A percentile compares a stretch with the other conserved stretches of the same genome.
phyloP scores from a whole-genome alignment of 2,113 vertebrate genomes.

The Podilymbus podiceps region DNA sequence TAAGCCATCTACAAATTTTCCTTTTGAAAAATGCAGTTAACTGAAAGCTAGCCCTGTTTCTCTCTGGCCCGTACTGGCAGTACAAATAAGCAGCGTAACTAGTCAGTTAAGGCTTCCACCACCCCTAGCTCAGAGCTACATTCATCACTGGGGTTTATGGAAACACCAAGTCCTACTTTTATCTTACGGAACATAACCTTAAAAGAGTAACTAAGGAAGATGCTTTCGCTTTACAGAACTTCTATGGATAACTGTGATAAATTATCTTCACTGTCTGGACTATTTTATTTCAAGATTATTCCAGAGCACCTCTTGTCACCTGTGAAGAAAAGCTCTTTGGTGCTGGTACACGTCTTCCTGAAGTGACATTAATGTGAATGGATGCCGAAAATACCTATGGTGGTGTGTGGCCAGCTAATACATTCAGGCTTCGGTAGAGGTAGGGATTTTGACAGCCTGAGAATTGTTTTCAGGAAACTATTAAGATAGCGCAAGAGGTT shows the following conservation, averaged over 20 bases:
- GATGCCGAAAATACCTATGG: neutral
- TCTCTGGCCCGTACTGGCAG: neutral
- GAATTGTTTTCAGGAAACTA: neutral
- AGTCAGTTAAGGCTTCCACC: neutral
- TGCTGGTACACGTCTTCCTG: neutral
- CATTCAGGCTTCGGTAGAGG: neutral
- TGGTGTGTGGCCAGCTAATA: neutral
- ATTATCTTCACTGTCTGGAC: neutral
- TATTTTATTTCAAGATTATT: neutral
- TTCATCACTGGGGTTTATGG: neutral
- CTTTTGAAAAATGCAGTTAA: neutral
- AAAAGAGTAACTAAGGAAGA: neutral
- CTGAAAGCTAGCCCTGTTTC: neutral
- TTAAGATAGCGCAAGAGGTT: neutral
- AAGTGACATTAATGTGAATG: neutral
- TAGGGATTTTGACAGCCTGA: neutral
- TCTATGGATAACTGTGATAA: neutral
- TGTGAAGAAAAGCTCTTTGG: neutral
- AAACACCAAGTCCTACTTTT: neutral
- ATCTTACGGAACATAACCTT: neutral
- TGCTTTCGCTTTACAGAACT: neutral
- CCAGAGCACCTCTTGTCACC: neutral
- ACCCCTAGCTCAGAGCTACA: neutral
- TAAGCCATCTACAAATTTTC: neutral
- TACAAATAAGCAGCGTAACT: neutral